Evolutionary conservation across 2,113 vertebrate genomes (phyloP), one percentile per base, ranked within the genome.

Genomic region (Oncorhynchus tshawytscha): DNA sequence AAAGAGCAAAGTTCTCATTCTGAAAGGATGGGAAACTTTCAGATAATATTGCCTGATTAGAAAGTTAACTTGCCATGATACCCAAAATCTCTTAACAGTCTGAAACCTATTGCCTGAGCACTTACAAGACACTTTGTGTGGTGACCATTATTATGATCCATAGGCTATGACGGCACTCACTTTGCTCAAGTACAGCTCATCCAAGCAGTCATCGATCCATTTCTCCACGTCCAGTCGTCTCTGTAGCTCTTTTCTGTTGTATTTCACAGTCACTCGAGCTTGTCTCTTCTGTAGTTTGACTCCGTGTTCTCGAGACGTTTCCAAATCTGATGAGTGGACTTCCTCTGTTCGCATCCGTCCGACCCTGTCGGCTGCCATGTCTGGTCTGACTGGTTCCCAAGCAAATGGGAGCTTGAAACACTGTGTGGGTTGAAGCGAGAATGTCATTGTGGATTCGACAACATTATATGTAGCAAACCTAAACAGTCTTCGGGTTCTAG

Each of bases 241-340:
- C 91, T 97, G 96, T 68, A 97, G 92, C 91, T 97, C 95, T 72
- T 94, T 93, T 73, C 96, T 87, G 86, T 97, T 95, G 74, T 97
- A 97, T 75, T 96, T 96, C 11, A 97, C 96, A 0, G 96, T 97
- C 16, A 96, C 96, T 12, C 96, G 91, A 3, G 95, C 93, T n/a
- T 96, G 95, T 11, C 96, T 92, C 78, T 94, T 95, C 74, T 94
- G 94, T 22, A 94, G 66, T 3, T 79, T 81, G 1, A 83, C 15
- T 1, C 87, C 90, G 18, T 78, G 85, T 1, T 88, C 88, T 31
- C 83, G 78, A 54, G 67, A 7, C 0, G 45, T 5, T 0, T 77
- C 90, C 49, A 86, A 72, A 31, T 91, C 89, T 1, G 91, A 82
- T 18, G 88, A 78, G 62, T 89, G 79, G 13, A 88, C 76, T 5